phyloP scores from a whole-genome alignment of 2,888 invertebrate genomes.

The Carabus problematicus region DNA sequence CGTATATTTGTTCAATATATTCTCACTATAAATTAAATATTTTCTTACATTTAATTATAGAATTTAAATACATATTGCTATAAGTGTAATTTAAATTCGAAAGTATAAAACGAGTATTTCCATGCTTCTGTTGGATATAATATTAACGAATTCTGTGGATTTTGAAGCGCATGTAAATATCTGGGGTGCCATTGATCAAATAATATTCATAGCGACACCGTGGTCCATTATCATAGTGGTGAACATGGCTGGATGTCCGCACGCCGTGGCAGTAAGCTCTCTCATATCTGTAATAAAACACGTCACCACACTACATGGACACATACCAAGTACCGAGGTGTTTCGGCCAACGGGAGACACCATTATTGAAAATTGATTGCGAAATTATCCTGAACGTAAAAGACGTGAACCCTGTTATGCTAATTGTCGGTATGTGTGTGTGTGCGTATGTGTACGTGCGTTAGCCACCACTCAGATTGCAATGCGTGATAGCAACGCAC shows the following conservation, averaged over 20 bases:
- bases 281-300: slow-evolving; percentile 33
- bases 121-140: too few species aligned
- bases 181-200: too few species aligned
- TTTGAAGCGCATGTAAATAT: too few species aligned
- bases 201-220: too few species aligned
- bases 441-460: neutral
- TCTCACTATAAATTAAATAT: too few species aligned
- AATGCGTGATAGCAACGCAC: slow-evolving; percentile 1
- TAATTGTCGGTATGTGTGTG: slow-evolving; percentile 44
- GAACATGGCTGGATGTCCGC: slow-evolving; percentile 1
- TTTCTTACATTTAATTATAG: too few species aligned
- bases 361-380: slow-evolving; percentile 53
- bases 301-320: slow-evolving; percentile 6
- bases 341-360: slow-evolving; percentile 53
- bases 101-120: too few species aligned
- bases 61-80: too few species aligned
- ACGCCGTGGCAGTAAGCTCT: neutral
- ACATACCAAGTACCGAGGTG: slow-evolving; percentile 14
- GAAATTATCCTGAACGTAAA: slow-evolving; percentile 51
- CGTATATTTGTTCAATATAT: too few species aligned
- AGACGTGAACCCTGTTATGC: slow-evolving; percentile 46
- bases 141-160: too few species aligned
- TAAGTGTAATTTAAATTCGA: too few species aligned
- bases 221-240: neutral
- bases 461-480: slow-evolving; percentile 1